Evolutionary conservation across 2,797 vertebrate species (phyloP).

Genomic region (Anguilla anguilla): DNA sequence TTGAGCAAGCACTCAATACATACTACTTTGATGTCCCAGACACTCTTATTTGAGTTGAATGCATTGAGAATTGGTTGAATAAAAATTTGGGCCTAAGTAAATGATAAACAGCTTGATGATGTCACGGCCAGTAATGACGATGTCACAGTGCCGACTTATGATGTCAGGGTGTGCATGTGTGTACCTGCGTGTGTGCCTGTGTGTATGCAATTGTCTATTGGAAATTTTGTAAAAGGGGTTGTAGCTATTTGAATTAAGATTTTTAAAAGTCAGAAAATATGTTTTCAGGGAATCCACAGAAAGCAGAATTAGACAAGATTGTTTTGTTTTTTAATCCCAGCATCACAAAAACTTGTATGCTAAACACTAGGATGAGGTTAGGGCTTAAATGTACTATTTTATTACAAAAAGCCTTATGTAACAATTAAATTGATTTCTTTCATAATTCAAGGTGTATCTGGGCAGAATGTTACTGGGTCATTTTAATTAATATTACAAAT

Average conservation of each 20-base stretch:
- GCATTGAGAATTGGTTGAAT: conserved; percentile 66
- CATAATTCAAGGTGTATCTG: neutral
- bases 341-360: conserved; percentile 66
- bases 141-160: conserved; percentile 60
- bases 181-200: conserved; percentile 49
- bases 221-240: conserved; percentile 49
- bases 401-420: conserved; percentile 80
- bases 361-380: conserved; percentile 34
- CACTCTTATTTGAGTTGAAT: conserved; percentile 71
- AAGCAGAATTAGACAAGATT: conserved; percentile 60
- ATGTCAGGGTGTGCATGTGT: conserved; percentile 50
- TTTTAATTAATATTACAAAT: neutral
- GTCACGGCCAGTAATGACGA: conserved; percentile 46
- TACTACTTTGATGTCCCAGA: conserved; percentile 51
- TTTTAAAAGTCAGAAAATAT: conserved; percentile 53
- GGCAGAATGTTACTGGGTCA: neutral
- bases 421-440: conserved; percentile 37
- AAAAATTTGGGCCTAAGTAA: conserved; percentile 49
- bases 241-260: conserved; percentile 60
- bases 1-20: conserved; percentile 56
- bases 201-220: conserved; percentile 67
- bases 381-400: conserved; percentile 72
- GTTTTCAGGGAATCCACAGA: conserved; percentile 77
- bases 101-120: conserved; percentile 54
- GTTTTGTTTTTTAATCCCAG: conserved; percentile 66